Conservation (phyloP, 2,797 vertebrate species). For the Philypnodon macrostomus region DNA sequence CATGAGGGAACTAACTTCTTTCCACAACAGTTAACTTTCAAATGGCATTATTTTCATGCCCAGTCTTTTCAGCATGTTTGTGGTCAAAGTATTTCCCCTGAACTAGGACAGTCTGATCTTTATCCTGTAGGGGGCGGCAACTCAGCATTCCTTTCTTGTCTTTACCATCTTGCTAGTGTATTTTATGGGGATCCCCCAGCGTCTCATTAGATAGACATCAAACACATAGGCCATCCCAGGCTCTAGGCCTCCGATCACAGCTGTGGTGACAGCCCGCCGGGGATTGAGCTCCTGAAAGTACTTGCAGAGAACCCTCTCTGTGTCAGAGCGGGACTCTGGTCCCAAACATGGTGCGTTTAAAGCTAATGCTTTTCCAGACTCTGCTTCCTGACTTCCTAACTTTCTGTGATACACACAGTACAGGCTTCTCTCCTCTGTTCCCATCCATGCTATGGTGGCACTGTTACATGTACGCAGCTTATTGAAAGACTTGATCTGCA, state of each 20-base stretch:
- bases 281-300: constrained; percentile 87
- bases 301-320: constrained; percentile 87
- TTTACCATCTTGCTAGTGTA: constrained; percentile 87
- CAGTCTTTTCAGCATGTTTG: constrained; percentile 60
- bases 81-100: constrained; percentile 44
- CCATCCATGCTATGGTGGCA: constrained; percentile 89
- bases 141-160: constrained; percentile 88
- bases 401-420: constrained; percentile 86
- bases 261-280: constrained; percentile 85
- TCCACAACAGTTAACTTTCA: constrained; percentile 51
- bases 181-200: constrained; percentile 85
- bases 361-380: constrained; percentile 46
- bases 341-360: constrained; percentile 78
- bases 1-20: constrained; percentile 45
- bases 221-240: constrained; percentile 82
- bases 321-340: constrained; percentile 81
- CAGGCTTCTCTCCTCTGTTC: constrained; percentile 86
- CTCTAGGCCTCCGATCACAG: constrained; percentile 82
- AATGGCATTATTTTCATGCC: constrained; percentile 63
- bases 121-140: constrained; percentile 58
- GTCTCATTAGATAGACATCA: constrained; percentile 89
- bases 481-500: constrained; percentile 90
- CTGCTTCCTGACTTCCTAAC: constrained; percentile 57
- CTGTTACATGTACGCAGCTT: constrained; percentile 85
- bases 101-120: constrained; percentile 48